Percentiles rank a stretch among this genome's conserved stretches.
These are phyloP conservation scores for Dynastes hyllus DNA, from an alignment of 2,888 invertebrate species.

Conservation along the genomic window DNA sequence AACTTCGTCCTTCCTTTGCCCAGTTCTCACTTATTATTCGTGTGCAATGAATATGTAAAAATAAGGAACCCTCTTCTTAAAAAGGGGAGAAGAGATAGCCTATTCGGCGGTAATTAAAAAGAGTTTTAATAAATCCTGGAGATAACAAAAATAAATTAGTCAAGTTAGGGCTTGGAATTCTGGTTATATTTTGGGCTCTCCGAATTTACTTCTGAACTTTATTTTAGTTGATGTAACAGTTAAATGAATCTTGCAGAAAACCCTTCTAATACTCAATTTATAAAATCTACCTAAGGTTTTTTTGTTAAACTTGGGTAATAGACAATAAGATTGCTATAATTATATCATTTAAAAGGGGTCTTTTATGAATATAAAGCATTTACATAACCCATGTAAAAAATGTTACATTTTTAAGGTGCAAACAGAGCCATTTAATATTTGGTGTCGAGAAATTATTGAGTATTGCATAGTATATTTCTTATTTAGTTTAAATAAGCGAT, in stretches of 20 bases:
- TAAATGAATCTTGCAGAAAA: background rate
- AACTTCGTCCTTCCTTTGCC: constrained; percentile 23
- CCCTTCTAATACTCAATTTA: no score
- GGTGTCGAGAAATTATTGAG: no score
- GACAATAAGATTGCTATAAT: no score
- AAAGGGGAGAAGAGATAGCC: constrained; percentile 29
- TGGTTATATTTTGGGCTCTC: background rate
- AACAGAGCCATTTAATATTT: no score
- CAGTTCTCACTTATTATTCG: constrained; percentile 44
- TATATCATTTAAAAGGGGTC: no score
- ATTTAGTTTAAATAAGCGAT: no score
- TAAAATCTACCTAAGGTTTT: no score
- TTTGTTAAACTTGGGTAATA: no score
- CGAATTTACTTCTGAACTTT: constrained; percentile 25
- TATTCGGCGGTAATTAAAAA: constrained; percentile 39
- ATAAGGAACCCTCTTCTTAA: constrained; percentile 24
- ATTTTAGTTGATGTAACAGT: background rate
- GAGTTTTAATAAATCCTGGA: constrained; percentile 45
- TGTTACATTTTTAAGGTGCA: no score
- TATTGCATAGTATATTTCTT: no score
- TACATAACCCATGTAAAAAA: no score
- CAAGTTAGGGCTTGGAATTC: constrained; percentile 23
- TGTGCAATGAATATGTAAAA: constrained; percentile 45
- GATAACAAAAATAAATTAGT: constrained; percentile 43
- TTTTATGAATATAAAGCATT: no score